phyloP scores from a whole-genome alignment of 2,888 invertebrate species.

The Lysandra bellargus region DNA sequence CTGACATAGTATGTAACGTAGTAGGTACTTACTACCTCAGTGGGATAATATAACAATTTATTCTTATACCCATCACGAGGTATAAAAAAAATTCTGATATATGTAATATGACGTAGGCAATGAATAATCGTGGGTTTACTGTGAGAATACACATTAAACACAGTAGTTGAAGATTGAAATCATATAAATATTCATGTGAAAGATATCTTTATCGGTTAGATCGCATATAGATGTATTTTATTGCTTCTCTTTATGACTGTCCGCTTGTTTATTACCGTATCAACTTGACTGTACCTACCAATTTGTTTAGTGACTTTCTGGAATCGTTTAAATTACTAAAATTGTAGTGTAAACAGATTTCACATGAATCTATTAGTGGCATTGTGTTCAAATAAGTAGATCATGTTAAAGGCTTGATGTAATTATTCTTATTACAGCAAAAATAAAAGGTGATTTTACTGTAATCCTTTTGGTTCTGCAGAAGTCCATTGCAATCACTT shows the following conservation, averaged over 20 bases:
- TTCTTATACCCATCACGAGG: neutral
- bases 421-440: too few species aligned
- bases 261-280: constrained; percentile 1
- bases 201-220: constrained; percentile 21
- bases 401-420: too few species aligned
- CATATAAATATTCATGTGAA: constrained; percentile 17
- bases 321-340: neutral
- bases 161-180: constrained; percentile 18
- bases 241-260: constrained; percentile 13
- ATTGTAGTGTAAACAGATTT: too few species aligned
- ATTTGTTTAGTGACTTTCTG: neutral
- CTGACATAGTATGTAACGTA: too few species aligned
- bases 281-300: neutral
- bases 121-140: constrained; percentile 11
- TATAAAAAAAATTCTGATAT: constrained; percentile 14
- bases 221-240: constrained; percentile 21
- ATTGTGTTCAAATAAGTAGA: too few species aligned
- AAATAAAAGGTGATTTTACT: too few species aligned
- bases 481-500: too few species aligned
- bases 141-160: constrained; percentile 18
- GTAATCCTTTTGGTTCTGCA: too few species aligned
- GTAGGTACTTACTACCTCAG: too few species aligned
- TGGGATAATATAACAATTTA: neutral
- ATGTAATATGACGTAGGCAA: constrained; percentile 6
- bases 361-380: too few species aligned